phyloP scores from a whole-genome alignment of 2,888 invertebrate species.

The Oithona nana region DNA sequence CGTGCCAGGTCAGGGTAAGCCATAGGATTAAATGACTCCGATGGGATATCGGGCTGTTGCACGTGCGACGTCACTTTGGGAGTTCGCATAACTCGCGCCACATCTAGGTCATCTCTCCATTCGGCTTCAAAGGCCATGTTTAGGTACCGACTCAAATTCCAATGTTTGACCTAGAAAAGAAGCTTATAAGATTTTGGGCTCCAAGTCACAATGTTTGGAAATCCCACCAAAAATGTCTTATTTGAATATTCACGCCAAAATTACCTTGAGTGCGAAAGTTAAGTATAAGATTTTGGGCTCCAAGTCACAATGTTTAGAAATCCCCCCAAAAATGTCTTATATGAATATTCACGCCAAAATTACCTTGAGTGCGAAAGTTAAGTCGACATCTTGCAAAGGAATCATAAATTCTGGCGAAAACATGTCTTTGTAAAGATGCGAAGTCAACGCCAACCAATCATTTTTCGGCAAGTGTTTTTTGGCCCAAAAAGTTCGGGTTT shows the following conservation, averaged over 20 bases:
- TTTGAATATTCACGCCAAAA: neutral
- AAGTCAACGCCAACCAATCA: neutral
- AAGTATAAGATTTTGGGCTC: no score
- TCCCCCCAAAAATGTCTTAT: no score
- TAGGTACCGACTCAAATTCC: neutral
- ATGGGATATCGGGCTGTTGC: neutral
- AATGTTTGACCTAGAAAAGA: neutral
- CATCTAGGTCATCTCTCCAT: conserved; percentile 2
- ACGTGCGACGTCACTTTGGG: neutral
- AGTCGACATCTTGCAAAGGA: neutral
- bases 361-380: neutral
- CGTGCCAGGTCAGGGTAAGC: neutral
- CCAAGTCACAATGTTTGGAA: no score
- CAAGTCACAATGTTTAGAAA: no score
- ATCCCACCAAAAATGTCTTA: no score
- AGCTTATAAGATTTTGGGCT: no score
- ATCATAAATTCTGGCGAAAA: neutral
- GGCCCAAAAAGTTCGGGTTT: neutral
- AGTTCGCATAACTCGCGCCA: neutral
- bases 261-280: neutral
- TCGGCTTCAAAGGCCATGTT: conserved; percentile 1
- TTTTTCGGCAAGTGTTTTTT: neutral
- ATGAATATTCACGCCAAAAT: neutral
- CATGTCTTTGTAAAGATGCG: neutral
- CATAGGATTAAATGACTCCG: neutral